phyloP scores from a whole-genome alignment of 2,797 vertebrate species.

The Miichthys miiuy region DNA sequence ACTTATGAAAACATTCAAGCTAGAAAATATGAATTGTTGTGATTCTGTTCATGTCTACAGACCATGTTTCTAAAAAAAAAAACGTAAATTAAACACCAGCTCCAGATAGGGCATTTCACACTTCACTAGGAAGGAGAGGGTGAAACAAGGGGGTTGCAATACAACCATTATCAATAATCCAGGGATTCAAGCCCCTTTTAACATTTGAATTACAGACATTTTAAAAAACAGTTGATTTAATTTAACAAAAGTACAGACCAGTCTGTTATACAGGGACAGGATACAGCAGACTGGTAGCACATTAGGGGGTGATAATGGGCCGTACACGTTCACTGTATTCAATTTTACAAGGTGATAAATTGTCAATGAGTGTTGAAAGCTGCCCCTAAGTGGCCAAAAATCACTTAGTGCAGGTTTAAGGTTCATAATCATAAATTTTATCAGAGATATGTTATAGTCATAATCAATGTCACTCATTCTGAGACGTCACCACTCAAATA shows the following conservation, averaged over 20 bases:
- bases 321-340: background rate
- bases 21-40: background rate
- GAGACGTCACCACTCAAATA: background rate
- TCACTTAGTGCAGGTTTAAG: background rate
- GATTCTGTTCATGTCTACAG: too few relatives aligned
- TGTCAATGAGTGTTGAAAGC: background rate
- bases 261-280: background rate
- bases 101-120: too few relatives aligned
- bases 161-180: background rate
- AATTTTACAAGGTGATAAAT: background rate
- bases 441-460: background rate
- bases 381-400: background rate
- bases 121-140: too few relatives aligned
- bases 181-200: background rate
- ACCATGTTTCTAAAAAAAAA: too few relatives aligned
- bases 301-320: too few relatives aligned
- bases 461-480: background rate
- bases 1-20: background rate
- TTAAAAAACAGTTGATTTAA: background rate
- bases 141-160: too few relatives aligned
- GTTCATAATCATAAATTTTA: background rate
- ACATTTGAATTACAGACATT: background rate
- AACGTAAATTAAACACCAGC: too few relatives aligned
- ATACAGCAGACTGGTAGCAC: background rate
- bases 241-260: background rate